A percentile compares a stretch with the other conserved stretches of the same genome.
Evolutionary conservation across 2,888 invertebrate species (phyloP).

Genomic region (Chloromyia formosa): DNA sequence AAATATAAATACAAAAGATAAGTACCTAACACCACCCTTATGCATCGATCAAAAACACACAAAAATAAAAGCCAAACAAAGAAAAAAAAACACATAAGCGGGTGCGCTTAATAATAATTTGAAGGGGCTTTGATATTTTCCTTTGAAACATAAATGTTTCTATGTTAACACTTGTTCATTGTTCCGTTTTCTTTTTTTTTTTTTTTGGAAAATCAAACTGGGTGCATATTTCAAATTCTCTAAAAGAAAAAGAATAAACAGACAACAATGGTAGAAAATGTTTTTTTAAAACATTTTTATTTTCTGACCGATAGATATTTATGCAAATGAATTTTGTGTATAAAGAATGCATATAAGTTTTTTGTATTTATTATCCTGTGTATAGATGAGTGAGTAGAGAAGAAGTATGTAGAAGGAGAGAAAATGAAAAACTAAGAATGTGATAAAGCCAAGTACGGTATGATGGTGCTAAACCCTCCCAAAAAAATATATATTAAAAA

Average conservation of each 20-base stretch:
- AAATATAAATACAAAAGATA: neutral
- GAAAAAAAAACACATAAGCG: too few species aligned
- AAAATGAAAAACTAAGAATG: conserved; percentile 51
- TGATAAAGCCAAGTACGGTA: conserved; percentile 54
- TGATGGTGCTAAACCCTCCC: conserved; percentile 64
- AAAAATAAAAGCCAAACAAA: too few species aligned
- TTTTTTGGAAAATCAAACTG: neutral
- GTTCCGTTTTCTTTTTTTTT: too few species aligned
- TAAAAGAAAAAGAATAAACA: neutral
- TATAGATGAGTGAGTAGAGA: too few species aligned
- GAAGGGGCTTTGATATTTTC: too few species aligned
- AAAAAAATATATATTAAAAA: conserved; percentile 51
- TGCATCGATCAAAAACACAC: neutral
- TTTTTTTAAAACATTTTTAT: neutral
- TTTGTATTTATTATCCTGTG: conserved; percentile 1
- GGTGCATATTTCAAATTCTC: neutral
- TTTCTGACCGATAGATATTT: neutral
- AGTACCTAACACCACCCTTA: neutral
- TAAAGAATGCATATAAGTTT: neutral
- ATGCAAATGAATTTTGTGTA: neutral
- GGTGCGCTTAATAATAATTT: too few species aligned
- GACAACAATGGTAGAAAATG: too few species aligned
- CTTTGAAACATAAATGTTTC: too few species aligned
- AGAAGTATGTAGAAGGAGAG: conserved; percentile 14
- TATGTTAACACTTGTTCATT: too few species aligned